Conservation (phyloP, 2,888 invertebrate genomes). For the Synanthedon formicaeformis region DNA sequence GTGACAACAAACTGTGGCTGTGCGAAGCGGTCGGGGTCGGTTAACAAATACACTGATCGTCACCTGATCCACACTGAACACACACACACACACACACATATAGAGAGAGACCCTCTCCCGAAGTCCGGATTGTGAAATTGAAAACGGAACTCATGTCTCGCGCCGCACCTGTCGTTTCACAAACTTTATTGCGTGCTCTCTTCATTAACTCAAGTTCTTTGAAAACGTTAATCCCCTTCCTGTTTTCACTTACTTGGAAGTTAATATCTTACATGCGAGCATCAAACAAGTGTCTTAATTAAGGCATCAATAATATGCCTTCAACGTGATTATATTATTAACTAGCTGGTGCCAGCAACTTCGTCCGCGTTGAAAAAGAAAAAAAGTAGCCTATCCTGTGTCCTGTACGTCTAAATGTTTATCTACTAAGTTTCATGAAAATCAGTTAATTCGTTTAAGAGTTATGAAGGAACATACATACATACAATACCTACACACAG, state of each 20-base stretch:
- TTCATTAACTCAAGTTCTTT: constrained; percentile 44
- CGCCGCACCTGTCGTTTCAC: constrained; percentile 32
- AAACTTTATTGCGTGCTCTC: constrained; percentile 43
- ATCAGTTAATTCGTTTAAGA: no score
- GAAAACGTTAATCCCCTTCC: constrained; percentile 17
- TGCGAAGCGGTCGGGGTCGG: not conserved
- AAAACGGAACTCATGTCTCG: constrained; percentile 20
- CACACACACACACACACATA: constrained; percentile 5
- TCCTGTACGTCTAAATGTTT: no score
- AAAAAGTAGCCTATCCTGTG: no score
- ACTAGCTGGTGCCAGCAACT: no score
- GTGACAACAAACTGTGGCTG: constrained; percentile 5
- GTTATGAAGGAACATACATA: no score
- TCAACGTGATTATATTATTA: no score
- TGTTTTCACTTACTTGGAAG: constrained; percentile 2
- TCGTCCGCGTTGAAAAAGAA: no score
- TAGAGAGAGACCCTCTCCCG: constrained; percentile 4
- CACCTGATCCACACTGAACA: constrained; percentile 19
- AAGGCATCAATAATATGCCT: no score
- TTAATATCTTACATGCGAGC: no score
- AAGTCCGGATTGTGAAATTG: constrained; percentile 20
- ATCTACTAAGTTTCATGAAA: no score
- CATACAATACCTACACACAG: no score
- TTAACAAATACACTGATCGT: constrained; percentile 18
- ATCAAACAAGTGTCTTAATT: no score